Conservation (phyloP, 2,888 invertebrate genomes). For the Plagodis pulveraria region DNA sequence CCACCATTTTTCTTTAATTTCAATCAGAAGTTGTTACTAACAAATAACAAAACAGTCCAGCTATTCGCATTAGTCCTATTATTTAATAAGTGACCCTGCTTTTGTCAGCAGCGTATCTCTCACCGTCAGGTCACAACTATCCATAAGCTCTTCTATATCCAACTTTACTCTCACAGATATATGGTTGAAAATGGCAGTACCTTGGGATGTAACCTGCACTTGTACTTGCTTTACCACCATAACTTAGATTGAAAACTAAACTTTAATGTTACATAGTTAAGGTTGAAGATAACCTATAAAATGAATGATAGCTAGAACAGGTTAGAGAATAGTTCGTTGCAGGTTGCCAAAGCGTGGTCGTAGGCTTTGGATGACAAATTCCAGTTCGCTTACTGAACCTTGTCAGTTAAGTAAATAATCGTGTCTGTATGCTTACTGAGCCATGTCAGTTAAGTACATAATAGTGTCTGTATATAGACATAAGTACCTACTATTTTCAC, state of each 20-base stretch:
- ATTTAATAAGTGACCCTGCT: not conserved
- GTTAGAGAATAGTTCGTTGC: not conserved
- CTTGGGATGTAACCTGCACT: too few species aligned
- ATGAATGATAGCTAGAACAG: too few species aligned
- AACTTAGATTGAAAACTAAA: too few species aligned
- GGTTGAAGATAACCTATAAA: too few species aligned
- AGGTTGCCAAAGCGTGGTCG: slow-evolving; percentile 7
- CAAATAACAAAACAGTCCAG: too few species aligned
- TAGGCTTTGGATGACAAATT: slow-evolving; percentile 23
- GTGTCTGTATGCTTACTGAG: slow-evolving; percentile 26
- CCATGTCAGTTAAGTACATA: slow-evolving; percentile 10
- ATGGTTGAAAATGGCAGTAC: not conserved
- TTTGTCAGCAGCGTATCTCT: slow-evolving; percentile 20
- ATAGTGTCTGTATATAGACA: slow-evolving; percentile 5
- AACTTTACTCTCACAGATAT: not conserved
- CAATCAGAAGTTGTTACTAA: too few species aligned
- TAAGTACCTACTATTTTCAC: slow-evolving; percentile 5
- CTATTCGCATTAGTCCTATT: slow-evolving; percentile 3
- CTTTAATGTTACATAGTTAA: too few species aligned
- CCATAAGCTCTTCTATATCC: not conserved
- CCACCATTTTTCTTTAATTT: too few species aligned
- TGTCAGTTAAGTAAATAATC: slow-evolving; percentile 6
- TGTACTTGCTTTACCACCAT: too few species aligned
- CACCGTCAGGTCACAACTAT: slow-evolving; percentile 9
- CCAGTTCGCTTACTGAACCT: slow-evolving; percentile 22